Evolutionary conservation across 2,888 invertebrate species (phyloP), one percentile per base, ranked within the genome.

Genomic region (Epinotia ramella): DNA sequence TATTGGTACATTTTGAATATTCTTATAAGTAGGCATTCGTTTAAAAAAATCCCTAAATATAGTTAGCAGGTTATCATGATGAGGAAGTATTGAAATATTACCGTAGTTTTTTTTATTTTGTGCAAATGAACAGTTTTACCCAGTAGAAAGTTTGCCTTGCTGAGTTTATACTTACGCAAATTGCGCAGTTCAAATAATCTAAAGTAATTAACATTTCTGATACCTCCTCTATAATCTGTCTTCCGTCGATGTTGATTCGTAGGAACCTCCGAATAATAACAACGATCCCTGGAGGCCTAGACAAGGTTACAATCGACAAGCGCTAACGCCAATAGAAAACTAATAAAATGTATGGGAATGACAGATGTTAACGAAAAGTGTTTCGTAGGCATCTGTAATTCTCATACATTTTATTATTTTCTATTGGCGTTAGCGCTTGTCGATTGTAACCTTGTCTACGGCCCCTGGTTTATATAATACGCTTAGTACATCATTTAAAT

Each of bases 401-500:
- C n/a, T n/a, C n/a, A n/a, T n/a, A n/a, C n/a, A n/a, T n/a, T n/a
- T n/a, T n/a, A n/a, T n/a, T n/a, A n/a, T n/a, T n/a, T n/a, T n/a
- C n/a, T n/a, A n/a, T n/a, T n/a, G n/a, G n/a, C n/a, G n/a, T n/a
- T n/a, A n/a, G n/a, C n/a, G n/a, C n/a, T n/a, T n/a, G n/a, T n/a
- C n/a, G n/a, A n/a, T n/a, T n/a, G n/a, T n/a, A n/a, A n/a, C n/a
- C n/a, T n/a, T n/a, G n/a, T n/a, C n/a, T n/a, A n/a, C n/a, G n/a
- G n/a, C n/a, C n/a, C n/a, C n/a, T 24, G 46, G n/a, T 49, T 64
- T 64, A n/a, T 68, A 69, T 69, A 69, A 65, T 70, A 63, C 49
- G 33, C n/a, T n/a, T n/a, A n/a, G n/a, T n/a, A n/a, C n/a, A 40
- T 49, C 28, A 57, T 49, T 74, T 57, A 66, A 53, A 75, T 75